Conservation (phyloP, 2,113 vertebrate species). For the Apodemus sylvaticus region DNA sequence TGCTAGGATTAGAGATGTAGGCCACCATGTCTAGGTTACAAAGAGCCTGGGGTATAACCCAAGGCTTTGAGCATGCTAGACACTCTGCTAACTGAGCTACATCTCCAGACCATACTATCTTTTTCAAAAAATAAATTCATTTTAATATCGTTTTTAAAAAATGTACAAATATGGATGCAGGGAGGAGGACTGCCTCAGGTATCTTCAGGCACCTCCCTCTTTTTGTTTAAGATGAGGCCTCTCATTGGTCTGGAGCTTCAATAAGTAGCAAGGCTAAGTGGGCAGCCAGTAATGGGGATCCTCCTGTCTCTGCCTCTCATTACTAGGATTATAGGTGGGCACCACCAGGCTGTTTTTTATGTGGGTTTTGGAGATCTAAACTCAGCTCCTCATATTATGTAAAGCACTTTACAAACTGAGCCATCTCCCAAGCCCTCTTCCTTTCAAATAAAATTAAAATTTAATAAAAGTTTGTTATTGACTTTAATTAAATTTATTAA, state of each 20-base stretch:
- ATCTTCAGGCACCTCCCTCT: neutral
- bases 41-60: neutral
- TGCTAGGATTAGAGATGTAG: neutral
- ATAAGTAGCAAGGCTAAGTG: neutral
- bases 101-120: neutral
- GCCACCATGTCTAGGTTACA: neutral
- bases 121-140: neutral
- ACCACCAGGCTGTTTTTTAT: neutral
- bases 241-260: neutral
- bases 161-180: neutral
- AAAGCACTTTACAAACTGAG: neutral
- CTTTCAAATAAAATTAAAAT: neutral
- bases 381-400: neutral
- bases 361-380: neutral
- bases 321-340: neutral
- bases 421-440: neutral
- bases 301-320: neutral
- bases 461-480: neutral
- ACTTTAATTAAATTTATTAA: too few relatives aligned
- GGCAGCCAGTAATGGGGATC: neutral
- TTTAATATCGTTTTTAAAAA: neutral
- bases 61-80: neutral
- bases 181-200: neutral
- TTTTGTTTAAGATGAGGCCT: neutral
- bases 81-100: neutral